Conservation (phyloP, 2,888 invertebrate genomes). For the Caenorhabditis auriculariae region DNA sequence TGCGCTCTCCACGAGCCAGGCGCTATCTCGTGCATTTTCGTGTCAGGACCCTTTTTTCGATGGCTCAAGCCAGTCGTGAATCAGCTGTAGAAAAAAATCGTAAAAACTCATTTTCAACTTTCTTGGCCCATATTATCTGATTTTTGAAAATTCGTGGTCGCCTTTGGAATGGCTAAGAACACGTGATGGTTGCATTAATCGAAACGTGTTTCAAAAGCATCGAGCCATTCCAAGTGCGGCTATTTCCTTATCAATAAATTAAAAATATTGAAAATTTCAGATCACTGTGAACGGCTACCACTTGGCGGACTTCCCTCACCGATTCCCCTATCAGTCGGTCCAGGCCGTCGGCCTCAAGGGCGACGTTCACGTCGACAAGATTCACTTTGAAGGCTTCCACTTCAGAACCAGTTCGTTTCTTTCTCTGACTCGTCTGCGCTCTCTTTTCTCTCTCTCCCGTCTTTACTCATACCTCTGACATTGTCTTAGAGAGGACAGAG, state of each 20-base stretch:
- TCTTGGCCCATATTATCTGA: not conserved
- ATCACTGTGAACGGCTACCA: constrained; percentile 48
- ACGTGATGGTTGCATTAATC: not conserved
- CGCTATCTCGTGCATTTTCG: too few species aligned
- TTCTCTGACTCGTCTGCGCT: not conserved
- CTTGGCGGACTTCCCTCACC: constrained; percentile 47
- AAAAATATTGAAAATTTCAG: constrained; percentile 30
- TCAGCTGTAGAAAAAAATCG: too few species aligned
- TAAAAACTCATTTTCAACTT: too few species aligned
- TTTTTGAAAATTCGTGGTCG: too few species aligned
- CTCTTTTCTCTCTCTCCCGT: too few species aligned
- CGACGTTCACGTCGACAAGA: constrained; percentile 44
- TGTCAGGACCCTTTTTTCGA: too few species aligned
- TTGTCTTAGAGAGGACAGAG: too few species aligned
- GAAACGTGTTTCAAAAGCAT: not conserved
- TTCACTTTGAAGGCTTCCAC: constrained; percentile 50
- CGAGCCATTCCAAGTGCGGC: too few species aligned
- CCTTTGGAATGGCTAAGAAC: not conserved
- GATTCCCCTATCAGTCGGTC: constrained; percentile 44
- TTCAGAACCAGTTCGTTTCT: constrained; percentile 19
- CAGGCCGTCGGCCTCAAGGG: constrained; percentile 49
- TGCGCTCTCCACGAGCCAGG: too few species aligned
- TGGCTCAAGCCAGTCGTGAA: too few species aligned
- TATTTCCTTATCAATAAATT: too few species aligned
- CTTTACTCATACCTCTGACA: too few species aligned